Conservation (phyloP, 2,888 invertebrate genomes). For the Nomada hirtipes region DNA sequence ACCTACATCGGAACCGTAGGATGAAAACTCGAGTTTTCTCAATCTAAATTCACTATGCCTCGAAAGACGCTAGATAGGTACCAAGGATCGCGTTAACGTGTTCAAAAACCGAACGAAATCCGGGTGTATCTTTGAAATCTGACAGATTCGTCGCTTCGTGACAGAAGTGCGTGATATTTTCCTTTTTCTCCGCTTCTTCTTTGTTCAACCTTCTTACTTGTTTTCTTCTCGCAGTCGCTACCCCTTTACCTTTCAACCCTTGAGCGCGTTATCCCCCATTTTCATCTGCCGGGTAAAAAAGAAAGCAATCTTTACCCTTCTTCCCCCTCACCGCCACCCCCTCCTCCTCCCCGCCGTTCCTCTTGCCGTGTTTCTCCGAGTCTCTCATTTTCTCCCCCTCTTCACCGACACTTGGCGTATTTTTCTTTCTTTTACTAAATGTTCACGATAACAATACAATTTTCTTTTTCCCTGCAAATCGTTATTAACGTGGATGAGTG, state of each 20-base stretch:
- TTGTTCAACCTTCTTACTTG: neutral
- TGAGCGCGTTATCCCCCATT: constrained; percentile 41
- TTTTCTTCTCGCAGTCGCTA: constrained; percentile 7
- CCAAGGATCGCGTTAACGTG: constrained; percentile 38
- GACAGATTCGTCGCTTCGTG: constrained; percentile 50
- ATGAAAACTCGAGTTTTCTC: constrained; percentile 50
- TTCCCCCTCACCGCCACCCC: neutral
- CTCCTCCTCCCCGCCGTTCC: constrained; percentile 8
- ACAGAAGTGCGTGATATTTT: constrained; percentile 51
- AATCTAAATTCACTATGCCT: constrained; percentile 49
- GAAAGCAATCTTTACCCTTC: constrained; percentile 24
- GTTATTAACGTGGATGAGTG: constrained; percentile 52
- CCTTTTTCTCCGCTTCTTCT: constrained; percentile 13
- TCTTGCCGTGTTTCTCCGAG: constrained; percentile 13
- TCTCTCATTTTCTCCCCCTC: constrained; percentile 38
- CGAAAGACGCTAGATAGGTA: constrained; percentile 47
- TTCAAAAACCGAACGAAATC: constrained; percentile 1
- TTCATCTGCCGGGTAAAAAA: constrained; percentile 45
- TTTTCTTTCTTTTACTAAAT: constrained; percentile 58
- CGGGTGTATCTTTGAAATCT: constrained; percentile 23
- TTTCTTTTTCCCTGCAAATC: constrained; percentile 23
- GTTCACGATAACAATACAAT: constrained; percentile 52
- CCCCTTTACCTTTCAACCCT: constrained; percentile 45
- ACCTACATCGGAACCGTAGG: constrained; percentile 24
- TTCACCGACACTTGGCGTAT: constrained; percentile 38